Evolutionary conservation across 2,797 vertebrate genomes (phyloP).

Genomic region (Geotrypetes seraphini): DNA sequence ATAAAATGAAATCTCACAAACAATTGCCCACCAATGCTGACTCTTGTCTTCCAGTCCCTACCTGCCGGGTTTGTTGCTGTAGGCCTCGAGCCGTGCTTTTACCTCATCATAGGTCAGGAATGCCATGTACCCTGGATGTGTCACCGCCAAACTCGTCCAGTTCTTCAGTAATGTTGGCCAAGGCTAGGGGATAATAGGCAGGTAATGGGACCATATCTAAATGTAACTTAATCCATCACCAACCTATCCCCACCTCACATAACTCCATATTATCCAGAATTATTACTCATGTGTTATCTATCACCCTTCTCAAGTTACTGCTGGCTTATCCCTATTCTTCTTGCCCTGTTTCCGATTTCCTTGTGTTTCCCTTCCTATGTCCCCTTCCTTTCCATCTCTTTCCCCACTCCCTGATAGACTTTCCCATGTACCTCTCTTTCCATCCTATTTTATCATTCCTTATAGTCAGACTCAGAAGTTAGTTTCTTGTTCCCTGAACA

Average conservation of each 20-base stretch:
- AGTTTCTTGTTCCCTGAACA: too few species aligned
- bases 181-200: conserved; percentile 41
- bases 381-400: neutral
- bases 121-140: conserved; percentile 83
- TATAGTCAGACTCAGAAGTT: too few species aligned
- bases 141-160: conserved; percentile 78
- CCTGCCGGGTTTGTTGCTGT: conserved; percentile 69
- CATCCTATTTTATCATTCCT: too few species aligned
- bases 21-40: too few species aligned
- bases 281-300: neutral
- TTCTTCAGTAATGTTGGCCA: conserved; percentile 72
- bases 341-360: too few species aligned
- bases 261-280: neutral
- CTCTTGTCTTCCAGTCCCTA: conserved; percentile 13
- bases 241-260: neutral
- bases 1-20: too few species aligned
- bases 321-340: too few species aligned
- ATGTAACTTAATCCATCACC: too few species aligned
- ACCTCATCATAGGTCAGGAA: conserved; percentile 85
- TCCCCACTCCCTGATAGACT: neutral
- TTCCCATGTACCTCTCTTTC: neutral
- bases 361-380: too few species aligned
- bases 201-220: neutral
- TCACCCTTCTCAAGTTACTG: too few species aligned
- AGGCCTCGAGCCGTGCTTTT: conserved; percentile 52